Percentiles rank a stretch among this genome's conserved stretches.
Conservation (phyloP, 2,888 invertebrate genomes). For the Brachypalpus laphriformis region DNA sequence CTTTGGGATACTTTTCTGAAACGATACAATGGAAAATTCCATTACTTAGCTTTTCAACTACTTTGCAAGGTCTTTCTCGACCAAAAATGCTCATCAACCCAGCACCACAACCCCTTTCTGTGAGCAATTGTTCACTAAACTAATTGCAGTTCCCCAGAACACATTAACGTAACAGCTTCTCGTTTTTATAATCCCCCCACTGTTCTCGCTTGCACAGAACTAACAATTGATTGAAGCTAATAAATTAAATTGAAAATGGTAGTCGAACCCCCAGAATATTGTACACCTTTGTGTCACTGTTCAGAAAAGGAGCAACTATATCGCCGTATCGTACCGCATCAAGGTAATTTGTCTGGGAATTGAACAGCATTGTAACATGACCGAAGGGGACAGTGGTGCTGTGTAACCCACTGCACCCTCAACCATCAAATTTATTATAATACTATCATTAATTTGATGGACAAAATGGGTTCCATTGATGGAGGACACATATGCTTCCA, state of each 20-base stretch:
- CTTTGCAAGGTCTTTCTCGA: constrained; percentile 2
- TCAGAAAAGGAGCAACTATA: neutral
- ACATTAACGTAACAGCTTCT: constrained; percentile 25
- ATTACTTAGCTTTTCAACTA: constrained; percentile 41
- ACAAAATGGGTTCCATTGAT: constrained; percentile 56
- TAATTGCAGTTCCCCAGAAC: constrained; percentile 36
- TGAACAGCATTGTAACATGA: constrained; percentile 12
- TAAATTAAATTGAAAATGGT: constrained; percentile 53
- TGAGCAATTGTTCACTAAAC: constrained; percentile 39
- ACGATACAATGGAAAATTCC: constrained; percentile 25
- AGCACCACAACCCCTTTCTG: neutral
- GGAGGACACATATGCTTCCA: constrained; percentile 31
- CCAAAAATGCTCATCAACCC: neutral
- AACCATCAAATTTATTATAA: constrained; percentile 59
- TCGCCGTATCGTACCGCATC: neutral
- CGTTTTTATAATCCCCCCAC: neutral
- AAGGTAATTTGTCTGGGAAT: constrained; percentile 54
- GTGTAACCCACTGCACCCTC: constrained; percentile 7
- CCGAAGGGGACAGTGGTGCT: neutral
- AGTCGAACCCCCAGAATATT: neutral
- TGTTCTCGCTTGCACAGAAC: neutral
- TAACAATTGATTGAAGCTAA: constrained; percentile 54
- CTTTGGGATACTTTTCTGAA: neutral
- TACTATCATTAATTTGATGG: constrained; percentile 66
- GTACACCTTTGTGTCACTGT: constrained; percentile 33